Evolutionary conservation across 2,113 vertebrate genomes (phyloP).

Genomic region (Theristicus caerulescens): DNA sequence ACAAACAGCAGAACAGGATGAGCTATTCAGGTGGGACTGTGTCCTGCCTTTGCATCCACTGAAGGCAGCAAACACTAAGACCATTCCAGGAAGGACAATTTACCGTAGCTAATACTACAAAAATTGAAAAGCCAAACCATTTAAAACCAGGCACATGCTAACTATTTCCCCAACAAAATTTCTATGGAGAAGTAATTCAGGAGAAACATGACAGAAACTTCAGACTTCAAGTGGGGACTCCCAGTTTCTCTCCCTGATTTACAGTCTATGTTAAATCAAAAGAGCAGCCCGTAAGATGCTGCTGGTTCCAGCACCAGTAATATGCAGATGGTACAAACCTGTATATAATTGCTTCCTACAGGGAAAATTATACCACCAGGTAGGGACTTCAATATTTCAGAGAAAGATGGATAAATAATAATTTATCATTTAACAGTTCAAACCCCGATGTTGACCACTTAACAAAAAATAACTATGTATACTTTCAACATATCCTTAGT

Average conservation of each 20-base stretch:
- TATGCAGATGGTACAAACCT: neutral
- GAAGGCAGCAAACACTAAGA: neutral
- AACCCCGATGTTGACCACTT: neutral
- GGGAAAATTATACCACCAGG: neutral
- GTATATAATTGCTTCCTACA: neutral
- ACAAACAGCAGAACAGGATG: neutral
- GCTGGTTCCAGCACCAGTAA: neutral
- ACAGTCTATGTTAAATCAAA: neutral
- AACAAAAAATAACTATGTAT: neutral
- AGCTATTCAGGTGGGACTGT: neutral
- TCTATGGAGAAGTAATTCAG: neutral
- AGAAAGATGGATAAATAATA: neutral
- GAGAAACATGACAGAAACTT: neutral
- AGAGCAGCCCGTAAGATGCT: neutral
- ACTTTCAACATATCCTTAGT: neutral
- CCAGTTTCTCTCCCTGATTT: neutral
- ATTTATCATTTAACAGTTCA: neutral
- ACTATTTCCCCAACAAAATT: neutral
- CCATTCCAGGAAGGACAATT: neutral
- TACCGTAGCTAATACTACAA: neutral
- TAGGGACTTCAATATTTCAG: neutral
- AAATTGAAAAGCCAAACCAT: neutral
- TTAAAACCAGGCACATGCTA: neutral
- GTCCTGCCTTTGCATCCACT: neutral
- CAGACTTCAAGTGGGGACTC: neutral